These are phyloP conservation scores for Ariolimax columbianus DNA, from an alignment of 2,888 invertebrate genomes.

Conservation along the genomic window DNA sequence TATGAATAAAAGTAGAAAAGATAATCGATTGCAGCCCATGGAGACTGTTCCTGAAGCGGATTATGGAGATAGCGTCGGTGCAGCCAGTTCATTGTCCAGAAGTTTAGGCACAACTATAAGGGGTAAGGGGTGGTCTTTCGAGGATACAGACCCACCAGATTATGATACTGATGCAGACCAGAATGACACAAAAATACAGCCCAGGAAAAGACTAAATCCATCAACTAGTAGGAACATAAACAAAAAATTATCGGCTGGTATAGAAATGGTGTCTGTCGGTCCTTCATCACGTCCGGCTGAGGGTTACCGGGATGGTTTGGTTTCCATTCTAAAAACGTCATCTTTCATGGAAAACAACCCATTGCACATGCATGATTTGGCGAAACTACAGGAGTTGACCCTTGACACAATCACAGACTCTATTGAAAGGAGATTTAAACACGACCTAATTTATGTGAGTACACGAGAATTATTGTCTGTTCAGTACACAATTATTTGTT, in stretches of 20 bases:
- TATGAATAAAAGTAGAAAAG: neutral
- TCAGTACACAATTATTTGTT: too few relatives aligned
- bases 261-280: neutral
- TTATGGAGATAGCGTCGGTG: neutral
- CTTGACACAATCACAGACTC: constrained; percentile 41
- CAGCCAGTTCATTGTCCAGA: too few relatives aligned
- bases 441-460: constrained; percentile 51
- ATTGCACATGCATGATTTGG: constrained; percentile 37
- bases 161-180: too few relatives aligned
- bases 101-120: too few relatives aligned
- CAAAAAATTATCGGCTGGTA: neutral
- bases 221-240: too few relatives aligned
- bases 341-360: neutral
- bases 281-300: neutral
- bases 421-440: constrained; percentile 36
- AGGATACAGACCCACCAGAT: too few relatives aligned
- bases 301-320: too few relatives aligned
- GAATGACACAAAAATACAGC: neutral
- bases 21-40: neutral
- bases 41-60: neutral
- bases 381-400: constrained; percentile 40
- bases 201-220: neutral
- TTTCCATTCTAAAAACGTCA: too few relatives aligned
- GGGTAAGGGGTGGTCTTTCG: too few relatives aligned
- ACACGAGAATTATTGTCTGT: too few relatives aligned